Base-by-base conservation (phyloP, 2,797 vertebrate species). In the Limosa lapponica region DNA sequence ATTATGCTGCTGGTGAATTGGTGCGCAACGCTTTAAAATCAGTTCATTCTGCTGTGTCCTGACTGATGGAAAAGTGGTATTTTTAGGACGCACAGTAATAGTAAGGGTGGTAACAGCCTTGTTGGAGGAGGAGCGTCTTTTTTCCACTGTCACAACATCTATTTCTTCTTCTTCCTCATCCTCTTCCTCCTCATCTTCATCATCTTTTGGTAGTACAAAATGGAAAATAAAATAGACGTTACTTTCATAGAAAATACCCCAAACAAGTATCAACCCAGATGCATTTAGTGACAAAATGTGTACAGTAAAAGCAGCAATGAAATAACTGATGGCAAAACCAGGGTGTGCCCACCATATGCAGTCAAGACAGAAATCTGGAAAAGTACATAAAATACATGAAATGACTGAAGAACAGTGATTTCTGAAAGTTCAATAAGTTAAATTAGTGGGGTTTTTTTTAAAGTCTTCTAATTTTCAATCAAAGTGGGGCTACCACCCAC, bases 1-100 rank as follows among this genome's bases (percentile, higher is more conserved):
- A 98, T 99, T 99, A 98, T 99, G 99, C 72, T 99, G 99, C 98
- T 99, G 99, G 97, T 99, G 99, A 93, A 99, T 99, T 8, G 99
- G 99, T 44, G 98, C 98, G 0, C 98, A 97, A 65, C 99, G 98
- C 83, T 99, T 99, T 52, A 99, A 96, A 93, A 99, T 98, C 81
- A 99, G 98, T 98, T 99, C 99, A 28, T 99, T 98, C 4, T 98
- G 91, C 75, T 97, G 67, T 57, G 95, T 97, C 77, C 98, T 98
- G 96, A 92, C 98, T 22, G 97, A 95, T 94, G 97, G 97, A 71
- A 88, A 54, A 74, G 97, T 90, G 2, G 98, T 92, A 20, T 89
- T 98, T 97, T 98, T 99, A 90, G 98, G 97, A 32, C 98, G 98
- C 84, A 99, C 98, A 1, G 98, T 98, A 89, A 99, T 98, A 77